These are phyloP conservation scores for Ceratina australensis DNA, from an alignment of 1,140 invertebrate species.

Conservation along the genomic window DNA sequence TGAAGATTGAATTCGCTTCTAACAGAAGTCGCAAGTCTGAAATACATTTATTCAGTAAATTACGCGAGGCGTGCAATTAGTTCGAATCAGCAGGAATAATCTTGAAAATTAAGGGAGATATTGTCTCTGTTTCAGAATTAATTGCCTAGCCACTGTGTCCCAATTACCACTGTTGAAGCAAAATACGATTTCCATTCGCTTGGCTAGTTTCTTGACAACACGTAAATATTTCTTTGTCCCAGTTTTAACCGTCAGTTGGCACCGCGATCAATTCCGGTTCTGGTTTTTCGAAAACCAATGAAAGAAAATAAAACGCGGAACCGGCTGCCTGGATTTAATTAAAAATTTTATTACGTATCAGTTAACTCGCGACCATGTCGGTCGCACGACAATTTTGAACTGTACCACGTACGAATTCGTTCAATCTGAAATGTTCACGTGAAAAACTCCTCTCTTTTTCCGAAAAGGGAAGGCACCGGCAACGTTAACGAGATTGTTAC, in stretches of 20 bases:
- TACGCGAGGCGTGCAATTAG: slow-evolving; percentile 5
- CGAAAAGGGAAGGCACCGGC: not conserved
- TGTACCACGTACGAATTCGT: not conserved
- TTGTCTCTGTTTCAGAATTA: slow-evolving; percentile 32
- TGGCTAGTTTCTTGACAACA: not conserved
- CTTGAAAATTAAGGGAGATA: slow-evolving; percentile 24
- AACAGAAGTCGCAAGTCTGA: too few species aligned
- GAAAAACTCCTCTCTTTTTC: not conserved
- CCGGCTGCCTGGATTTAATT: slow-evolving; percentile 33
- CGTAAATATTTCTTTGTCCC: slow-evolving; percentile 34
- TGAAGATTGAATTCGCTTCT: not conserved
- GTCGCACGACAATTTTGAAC: not conserved
- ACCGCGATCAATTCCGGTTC: not conserved
- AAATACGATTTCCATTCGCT: not conserved
- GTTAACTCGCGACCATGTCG: not conserved
- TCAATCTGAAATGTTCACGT: not conserved
- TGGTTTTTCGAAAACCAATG: slow-evolving; percentile 17
- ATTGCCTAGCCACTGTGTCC: slow-evolving; percentile 14
- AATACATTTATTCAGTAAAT: not conserved
- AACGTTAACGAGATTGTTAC: not conserved
- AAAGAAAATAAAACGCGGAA: slow-evolving; percentile 18
- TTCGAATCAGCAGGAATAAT: slow-evolving; percentile 20
- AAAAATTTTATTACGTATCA: slow-evolving; percentile 33
- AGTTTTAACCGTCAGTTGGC: not conserved
- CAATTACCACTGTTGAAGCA: slow-evolving; percentile 12